Evolutionary conservation across 1,140 invertebrate genomes (phyloP).

Genomic region (Drosophila triauraria): DNA sequence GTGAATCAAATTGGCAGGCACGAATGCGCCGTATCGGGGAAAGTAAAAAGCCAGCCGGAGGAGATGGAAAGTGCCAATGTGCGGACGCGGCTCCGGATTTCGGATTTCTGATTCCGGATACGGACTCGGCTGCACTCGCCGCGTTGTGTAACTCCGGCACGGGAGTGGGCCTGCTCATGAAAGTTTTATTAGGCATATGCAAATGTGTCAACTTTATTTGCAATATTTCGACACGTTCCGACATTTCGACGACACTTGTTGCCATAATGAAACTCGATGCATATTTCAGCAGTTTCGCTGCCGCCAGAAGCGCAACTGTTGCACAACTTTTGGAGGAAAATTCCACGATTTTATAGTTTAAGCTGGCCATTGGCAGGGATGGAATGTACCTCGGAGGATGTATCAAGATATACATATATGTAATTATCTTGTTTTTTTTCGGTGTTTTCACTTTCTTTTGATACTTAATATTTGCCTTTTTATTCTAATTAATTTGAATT

Average conservation of each 20-base stretch:
- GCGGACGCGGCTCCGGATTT: slow-evolving; percentile 13
- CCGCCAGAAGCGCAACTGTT: slow-evolving; percentile 58
- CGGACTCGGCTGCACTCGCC: slow-evolving; percentile 41
- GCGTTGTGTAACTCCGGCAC: slow-evolving; percentile 35
- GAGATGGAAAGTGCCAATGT: slow-evolving; percentile 59
- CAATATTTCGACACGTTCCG: slow-evolving; percentile 70
- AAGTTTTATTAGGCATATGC: slow-evolving; percentile 83
- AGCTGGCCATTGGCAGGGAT: slow-evolving; percentile 7
- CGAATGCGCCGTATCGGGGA: slow-evolving; percentile 16
- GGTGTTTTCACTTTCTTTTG: no score
- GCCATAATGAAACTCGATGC: slow-evolving; percentile 70
- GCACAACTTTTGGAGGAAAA: slow-evolving; percentile 29
- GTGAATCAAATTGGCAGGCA: slow-evolving; percentile 75
- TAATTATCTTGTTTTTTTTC: no score
- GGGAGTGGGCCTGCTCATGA: slow-evolving; percentile 25
- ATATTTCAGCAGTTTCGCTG: slow-evolving; percentile 51
- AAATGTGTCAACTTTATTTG: slow-evolving; percentile 84
- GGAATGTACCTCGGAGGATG: no score
- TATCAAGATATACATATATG: no score
- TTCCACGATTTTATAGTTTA: slow-evolving; percentile 47
- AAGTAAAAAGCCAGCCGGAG: slow-evolving; percentile 54
- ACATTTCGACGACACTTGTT: slow-evolving; percentile 73
- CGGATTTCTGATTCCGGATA: slow-evolving; percentile 7
- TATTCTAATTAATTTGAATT: no score
- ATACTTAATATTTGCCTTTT: no score